Conservation (phyloP, 2,888 invertebrate species). For the Cheilosia vernalis region DNA sequence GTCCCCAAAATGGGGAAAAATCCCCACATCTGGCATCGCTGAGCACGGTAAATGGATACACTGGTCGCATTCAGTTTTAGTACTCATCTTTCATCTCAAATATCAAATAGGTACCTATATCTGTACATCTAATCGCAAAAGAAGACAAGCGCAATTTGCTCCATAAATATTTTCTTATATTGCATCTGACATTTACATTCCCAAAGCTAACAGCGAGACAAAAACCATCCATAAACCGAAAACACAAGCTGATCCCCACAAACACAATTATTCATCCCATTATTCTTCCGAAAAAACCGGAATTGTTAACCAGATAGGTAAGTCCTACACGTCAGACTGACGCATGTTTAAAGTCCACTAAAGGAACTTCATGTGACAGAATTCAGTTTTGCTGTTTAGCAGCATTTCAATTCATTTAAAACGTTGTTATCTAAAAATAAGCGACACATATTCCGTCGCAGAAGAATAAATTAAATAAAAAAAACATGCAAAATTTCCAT, state of each 20-base stretch:
- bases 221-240: not conserved
- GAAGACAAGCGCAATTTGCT: too few species aligned
- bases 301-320: not conserved
- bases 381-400: not conserved
- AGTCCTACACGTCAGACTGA: constrained; percentile 15
- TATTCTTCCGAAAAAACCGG: not conserved
- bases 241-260: not conserved
- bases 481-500: constrained; percentile 20
- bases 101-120: too few species aligned
- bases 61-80: too few species aligned
- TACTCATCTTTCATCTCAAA: too few species aligned
- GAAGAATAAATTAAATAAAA: not conserved
- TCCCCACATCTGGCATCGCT: too few species aligned
- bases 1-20: too few species aligned
- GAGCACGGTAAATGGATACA: too few species aligned
- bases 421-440: constrained; percentile 17
- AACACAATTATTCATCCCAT: not conserved
- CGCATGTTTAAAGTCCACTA: constrained; percentile 17
- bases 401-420: not conserved
- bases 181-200: too few species aligned
- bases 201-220: not conserved
- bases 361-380: not conserved
- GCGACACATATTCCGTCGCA: not conserved
- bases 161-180: too few species aligned
- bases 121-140: too few species aligned